phyloP scores from a whole-genome alignment of 2,113 vertebrate species.

The Dipodomys ordii region DNA sequence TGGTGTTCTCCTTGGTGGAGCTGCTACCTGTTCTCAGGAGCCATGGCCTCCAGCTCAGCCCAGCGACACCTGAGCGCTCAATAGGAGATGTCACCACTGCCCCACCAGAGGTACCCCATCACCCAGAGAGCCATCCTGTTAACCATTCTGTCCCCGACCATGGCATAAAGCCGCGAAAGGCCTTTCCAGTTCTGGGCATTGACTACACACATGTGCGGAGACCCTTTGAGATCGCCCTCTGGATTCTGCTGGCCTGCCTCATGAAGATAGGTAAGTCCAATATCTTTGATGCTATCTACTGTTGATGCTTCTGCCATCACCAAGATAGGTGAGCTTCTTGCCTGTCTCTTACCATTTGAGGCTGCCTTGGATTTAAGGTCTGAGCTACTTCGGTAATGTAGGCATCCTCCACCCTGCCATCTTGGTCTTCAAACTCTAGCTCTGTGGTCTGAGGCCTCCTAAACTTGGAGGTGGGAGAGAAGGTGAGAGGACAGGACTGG shows the following conservation, averaged over 20 bases:
- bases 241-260: slow-evolving; percentile 96
- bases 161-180: slow-evolving; percentile 84
- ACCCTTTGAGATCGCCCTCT: slow-evolving; percentile 94
- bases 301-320: background rate
- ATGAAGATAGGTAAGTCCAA: slow-evolving; percentile 96
- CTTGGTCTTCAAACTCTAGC: slow-evolving; percentile 11
- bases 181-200: slow-evolving; percentile 93
- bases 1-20: slow-evolving; percentile 81
- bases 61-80: slow-evolving; percentile 25
- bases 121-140: slow-evolving; percentile 74
- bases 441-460: background rate
- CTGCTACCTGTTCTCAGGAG: slow-evolving; percentile 84
- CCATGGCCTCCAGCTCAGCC: slow-evolving; percentile 82
- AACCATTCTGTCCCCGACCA: slow-evolving; percentile 79
- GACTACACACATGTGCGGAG: slow-evolving; percentile 89
- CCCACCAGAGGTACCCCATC: slow-evolving; percentile 71
- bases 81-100: slow-evolving; percentile 85
- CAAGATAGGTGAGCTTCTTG: slow-evolving; percentile 2
- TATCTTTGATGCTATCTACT: background rate
- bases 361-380: background rate
- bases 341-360: background rate
- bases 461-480: background rate
- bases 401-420: background rate
- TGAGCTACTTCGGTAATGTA: background rate
- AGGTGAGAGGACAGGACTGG: background rate